Percentiles rank a stretch among this genome's conserved stretches.
These are phyloP conservation scores for Cryptoblepharus egeriae DNA, from an alignment of 2,797 vertebrate genomes.

Conservation along the genomic window DNA sequence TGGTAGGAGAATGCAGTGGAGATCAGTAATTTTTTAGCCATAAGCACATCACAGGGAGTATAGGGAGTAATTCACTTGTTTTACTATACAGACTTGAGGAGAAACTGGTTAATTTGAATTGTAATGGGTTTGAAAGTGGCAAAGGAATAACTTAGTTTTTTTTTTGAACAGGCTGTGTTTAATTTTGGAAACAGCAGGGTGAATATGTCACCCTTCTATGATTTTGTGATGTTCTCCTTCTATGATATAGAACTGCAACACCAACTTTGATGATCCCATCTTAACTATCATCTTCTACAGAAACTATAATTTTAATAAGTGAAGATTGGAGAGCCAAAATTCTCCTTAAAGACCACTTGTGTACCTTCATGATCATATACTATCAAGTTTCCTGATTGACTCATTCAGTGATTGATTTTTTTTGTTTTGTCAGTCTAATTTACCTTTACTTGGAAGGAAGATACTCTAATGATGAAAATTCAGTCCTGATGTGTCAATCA, in stretches of 20 bases:
- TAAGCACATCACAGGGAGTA: conserved; percentile 71
- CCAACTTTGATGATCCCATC: conserved; percentile 9
- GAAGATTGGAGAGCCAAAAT: not conserved
- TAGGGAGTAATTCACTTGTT: conserved; percentile 68
- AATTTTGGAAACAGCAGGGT: conserved; percentile 31
- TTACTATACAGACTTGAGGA: conserved; percentile 50
- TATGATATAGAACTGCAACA: not conserved
- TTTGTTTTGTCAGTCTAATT: not conserved
- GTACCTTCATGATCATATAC: conserved; percentile 24
- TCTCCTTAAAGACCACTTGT: not conserved
- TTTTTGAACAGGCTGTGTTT: too few species aligned
- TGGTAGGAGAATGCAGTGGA: conserved; percentile 72
- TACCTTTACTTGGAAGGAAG: not conserved
- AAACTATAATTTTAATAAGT: conserved; percentile 31
- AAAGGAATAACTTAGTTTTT: too few species aligned
- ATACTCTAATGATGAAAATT: not conserved
- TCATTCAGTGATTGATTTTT: not conserved
- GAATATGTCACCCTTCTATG: conserved; percentile 18
- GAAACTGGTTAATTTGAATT: conserved; percentile 64
- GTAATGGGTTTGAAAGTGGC: conserved; percentile 55
- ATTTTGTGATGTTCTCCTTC: conserved; percentile 29
- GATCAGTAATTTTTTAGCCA: conserved; percentile 76
- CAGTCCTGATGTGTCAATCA: not conserved
- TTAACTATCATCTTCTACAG: not conserved
- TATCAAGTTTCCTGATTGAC: conserved; percentile 23